Conservation (phyloP, 2,113 vertebrate genomes). For the Equus quagga region DNA sequence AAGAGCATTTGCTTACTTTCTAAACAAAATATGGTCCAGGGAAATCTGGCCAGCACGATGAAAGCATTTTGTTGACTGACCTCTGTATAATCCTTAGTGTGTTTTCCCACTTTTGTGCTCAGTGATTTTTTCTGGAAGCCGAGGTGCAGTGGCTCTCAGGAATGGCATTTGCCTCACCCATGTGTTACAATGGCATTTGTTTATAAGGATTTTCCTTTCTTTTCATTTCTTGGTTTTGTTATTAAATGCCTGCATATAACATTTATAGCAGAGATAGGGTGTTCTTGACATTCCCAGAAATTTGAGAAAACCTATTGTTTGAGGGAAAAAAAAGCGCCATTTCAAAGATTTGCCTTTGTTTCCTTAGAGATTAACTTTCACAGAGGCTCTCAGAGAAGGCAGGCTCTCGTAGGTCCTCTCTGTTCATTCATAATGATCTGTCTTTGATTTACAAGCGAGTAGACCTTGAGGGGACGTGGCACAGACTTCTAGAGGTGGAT, state of each 20-base stretch:
- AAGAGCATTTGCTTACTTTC: conserved; percentile 84
- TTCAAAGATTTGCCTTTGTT: conserved; percentile 43
- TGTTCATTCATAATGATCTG: background rate
- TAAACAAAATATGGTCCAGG: conserved; percentile 66
- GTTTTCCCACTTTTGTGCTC: conserved; percentile 60
- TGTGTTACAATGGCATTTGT: conserved; percentile 45
- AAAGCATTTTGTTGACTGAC: conserved; percentile 82
- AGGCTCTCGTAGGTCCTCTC: background rate
- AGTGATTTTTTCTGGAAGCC: conserved; percentile 7
- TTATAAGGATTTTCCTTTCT: conserved; percentile 52
- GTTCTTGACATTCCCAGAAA: conserved; percentile 43
- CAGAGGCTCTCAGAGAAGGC: background rate
- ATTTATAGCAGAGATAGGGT: conserved; percentile 8
- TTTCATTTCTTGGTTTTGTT: conserved; percentile 61
- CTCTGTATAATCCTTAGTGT: conserved; percentile 79
- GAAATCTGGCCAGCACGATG: conserved; percentile 74
- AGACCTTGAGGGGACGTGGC: background rate
- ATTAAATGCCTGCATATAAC: background rate
- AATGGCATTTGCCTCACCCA: conserved; percentile 38
- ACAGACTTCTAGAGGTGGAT: background rate
- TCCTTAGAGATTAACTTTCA: conserved; percentile 18
- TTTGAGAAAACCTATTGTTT: conserved; percentile 14
- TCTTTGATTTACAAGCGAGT: background rate
- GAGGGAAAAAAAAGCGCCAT: background rate
- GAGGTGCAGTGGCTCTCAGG: conserved; percentile 27